Evolutionary conservation across 2,797 vertebrate species (phyloP).

Genomic region (Brachyrhaphis roseni): DNA sequence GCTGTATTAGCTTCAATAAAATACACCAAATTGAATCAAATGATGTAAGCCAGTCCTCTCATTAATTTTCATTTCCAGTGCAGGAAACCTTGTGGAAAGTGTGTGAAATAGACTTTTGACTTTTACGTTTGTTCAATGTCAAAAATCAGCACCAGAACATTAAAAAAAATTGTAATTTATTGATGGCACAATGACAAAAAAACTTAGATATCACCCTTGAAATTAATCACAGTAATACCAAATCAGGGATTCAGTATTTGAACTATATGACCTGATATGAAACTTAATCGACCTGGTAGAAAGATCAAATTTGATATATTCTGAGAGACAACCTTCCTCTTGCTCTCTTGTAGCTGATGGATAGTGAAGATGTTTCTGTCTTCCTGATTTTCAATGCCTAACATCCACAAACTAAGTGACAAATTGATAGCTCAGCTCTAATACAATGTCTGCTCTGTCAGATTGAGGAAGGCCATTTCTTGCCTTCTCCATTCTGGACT

Average conservation of each 20-base stretch:
- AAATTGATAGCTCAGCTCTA: conserved; percentile 70
- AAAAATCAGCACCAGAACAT: conserved; percentile 38
- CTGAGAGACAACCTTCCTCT: conserved; percentile 46
- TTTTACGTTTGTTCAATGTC: conserved; percentile 66
- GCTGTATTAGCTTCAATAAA: conserved; percentile 55
- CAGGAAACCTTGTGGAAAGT: conserved; percentile 16
- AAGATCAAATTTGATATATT: conserved; percentile 44
- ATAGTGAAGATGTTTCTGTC: conserved; percentile 49
- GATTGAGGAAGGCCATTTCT: conserved; percentile 60
- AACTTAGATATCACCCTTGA: conserved; percentile 9
- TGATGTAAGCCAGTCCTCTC: conserved; percentile 33
- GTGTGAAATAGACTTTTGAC: conserved; percentile 58
- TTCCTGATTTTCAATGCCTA: conserved; percentile 49
- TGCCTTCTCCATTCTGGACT: conserved; percentile 56
- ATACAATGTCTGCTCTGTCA: conserved; percentile 62
- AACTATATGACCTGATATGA: conserved; percentile 30
- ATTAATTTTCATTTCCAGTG: conserved; percentile 65
- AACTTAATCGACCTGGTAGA: conserved; percentile 41
- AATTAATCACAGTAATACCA: background rate
- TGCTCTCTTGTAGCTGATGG: conserved; percentile 54
- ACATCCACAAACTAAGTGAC: conserved; percentile 66
- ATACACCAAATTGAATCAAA: conserved; percentile 60
- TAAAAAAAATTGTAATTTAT: conserved; percentile 15
- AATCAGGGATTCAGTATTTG: conserved; percentile 12
- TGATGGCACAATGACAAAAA: conserved; percentile 2